Conservation (phyloP, 2,888 invertebrate species). For the Nymphalis c-album region DNA sequence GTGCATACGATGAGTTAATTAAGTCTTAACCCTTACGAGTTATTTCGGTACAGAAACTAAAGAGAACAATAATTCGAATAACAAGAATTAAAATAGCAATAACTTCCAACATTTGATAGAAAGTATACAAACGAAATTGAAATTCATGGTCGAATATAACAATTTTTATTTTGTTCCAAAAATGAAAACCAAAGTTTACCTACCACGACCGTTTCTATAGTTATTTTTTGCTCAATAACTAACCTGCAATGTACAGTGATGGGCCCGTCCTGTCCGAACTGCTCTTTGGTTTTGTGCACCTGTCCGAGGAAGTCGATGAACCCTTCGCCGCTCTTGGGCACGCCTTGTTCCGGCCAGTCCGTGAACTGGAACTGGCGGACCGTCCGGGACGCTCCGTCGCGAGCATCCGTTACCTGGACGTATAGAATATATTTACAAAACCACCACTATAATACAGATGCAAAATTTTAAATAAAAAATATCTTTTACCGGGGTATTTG, state of each 20-base stretch:
- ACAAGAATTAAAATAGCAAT: no score
- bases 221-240: background rate
- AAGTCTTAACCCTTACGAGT: no score
- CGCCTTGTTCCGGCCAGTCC: slow-evolving; percentile 98
- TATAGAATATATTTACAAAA: background rate
- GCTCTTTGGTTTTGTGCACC: slow-evolving; percentile 99
- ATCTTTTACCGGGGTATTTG: background rate
- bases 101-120: no score
- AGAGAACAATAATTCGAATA: no score
- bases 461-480: background rate
- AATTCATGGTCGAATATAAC: no score
- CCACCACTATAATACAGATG: no score
- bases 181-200: no score
- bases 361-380: slow-evolving; percentile 98
- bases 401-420: slow-evolving; percentile 93
- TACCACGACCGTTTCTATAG: no score
- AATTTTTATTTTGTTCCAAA: no score
- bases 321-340: slow-evolving; percentile 98
- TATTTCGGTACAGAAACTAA: no score
- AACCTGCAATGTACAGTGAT: slow-evolving; percentile 98
- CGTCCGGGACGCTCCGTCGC: slow-evolving; percentile 97
- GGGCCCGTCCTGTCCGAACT: slow-evolving; percentile 99
- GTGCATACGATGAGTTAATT: no score
- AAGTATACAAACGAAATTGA: no score
- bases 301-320: slow-evolving; percentile 99